A percentile compares a stretch with the other conserved stretches of the same genome.
Evolutionary conservation across 30 jellyfish, hydroid and myxozoan genomes (phyloP).

Genomic region (Turritopsis rubra): DNA sequence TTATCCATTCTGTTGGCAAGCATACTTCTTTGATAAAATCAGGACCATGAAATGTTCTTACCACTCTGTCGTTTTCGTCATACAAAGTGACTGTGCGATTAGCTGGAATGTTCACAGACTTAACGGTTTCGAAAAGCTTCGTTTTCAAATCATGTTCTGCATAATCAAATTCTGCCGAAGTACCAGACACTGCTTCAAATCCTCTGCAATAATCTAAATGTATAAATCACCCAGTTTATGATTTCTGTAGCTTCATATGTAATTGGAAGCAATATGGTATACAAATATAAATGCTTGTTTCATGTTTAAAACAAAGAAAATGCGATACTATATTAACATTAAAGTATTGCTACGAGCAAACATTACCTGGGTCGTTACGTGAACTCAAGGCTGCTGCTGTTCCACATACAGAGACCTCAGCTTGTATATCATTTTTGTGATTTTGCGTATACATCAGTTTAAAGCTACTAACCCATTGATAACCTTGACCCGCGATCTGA

Average conservation of each 20-base stretch:
- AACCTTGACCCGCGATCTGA: background rate
- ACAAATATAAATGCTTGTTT: background rate
- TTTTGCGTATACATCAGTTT: background rate
- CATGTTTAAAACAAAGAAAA: no score
- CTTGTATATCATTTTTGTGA: background rate
- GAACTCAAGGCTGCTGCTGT: background rate
- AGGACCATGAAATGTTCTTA: background rate
- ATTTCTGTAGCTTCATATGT: background rate
- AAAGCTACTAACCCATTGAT: background rate
- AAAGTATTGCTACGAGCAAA: background rate
- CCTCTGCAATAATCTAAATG: background rate
- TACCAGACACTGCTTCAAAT: background rate
- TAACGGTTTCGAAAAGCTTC: background rate
- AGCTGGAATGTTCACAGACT: background rate
- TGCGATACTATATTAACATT: background rate
- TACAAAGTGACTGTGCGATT: background rate
- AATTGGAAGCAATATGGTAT: no score
- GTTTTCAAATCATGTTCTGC: background rate
- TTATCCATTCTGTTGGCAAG: background rate
- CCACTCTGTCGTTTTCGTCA: background rate
- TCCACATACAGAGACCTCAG: background rate
- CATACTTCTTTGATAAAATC: background rate
- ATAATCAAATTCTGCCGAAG: background rate
- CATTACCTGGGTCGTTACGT: background rate
- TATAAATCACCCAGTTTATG: background rate